Conservation (phyloP, 2,113 vertebrate genomes). For the Esox niger region DNA sequence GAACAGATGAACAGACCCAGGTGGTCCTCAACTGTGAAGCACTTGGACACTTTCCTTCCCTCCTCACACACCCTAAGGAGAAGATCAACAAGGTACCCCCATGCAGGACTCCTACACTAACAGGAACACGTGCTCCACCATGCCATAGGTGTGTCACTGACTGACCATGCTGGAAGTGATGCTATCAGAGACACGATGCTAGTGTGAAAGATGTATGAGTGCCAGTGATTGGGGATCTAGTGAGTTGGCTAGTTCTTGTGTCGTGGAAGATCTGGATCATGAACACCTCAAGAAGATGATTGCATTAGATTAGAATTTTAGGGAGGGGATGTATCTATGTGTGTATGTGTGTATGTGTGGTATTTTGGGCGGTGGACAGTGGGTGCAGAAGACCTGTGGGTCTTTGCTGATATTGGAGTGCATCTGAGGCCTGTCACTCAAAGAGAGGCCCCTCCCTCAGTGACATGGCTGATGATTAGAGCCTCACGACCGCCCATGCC, state of each 20-base stretch:
- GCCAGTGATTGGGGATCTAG: too few relatives aligned
- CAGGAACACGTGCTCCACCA: neutral
- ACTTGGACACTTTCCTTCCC: conserved; percentile 91
- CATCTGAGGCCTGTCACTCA: conserved; percentile 86
- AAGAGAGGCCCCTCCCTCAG: conserved; percentile 52
- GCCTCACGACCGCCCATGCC: conserved; percentile 70
- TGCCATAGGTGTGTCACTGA: neutral
- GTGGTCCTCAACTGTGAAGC: conserved; percentile 97
- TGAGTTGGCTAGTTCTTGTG: too few relatives aligned
- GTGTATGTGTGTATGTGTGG: conserved; percentile 27
- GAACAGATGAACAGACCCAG: conserved; percentile 97
- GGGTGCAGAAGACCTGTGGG: conserved; percentile 73
- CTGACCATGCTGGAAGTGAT: conserved; percentile 79
- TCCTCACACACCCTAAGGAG: conserved; percentile 98
- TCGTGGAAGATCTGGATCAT: too few relatives aligned
- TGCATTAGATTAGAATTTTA: too few relatives aligned
- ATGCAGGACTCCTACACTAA: conserved; percentile 47
- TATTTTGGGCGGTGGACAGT: conserved; percentile 27
- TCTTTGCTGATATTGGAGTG: conserved; percentile 87
- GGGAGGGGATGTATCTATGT: neutral
- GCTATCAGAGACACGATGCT: conserved; percentile 77
- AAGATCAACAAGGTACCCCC: conserved; percentile 96
- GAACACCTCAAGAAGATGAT: too few relatives aligned
- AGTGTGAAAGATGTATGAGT: too few relatives aligned
- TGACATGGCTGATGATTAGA: conserved; percentile 71